These are phyloP conservation scores for Candoia aspera DNA, from an alignment of 2,113 vertebrate species.

Conservation along the genomic window DNA sequence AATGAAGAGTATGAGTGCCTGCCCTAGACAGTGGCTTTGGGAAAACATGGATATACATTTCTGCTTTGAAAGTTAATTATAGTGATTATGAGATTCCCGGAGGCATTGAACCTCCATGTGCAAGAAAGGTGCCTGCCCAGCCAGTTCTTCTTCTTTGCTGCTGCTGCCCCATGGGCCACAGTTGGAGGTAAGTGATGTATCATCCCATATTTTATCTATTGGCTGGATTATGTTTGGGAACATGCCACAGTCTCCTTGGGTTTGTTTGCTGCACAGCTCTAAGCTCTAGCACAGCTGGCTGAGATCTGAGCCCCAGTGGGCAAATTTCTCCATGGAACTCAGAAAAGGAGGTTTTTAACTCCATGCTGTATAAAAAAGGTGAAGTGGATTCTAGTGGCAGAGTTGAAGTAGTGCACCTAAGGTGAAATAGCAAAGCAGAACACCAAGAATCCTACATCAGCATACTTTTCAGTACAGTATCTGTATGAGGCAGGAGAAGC, in stretches of 20 bases:
- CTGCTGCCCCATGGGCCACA: not conserved
- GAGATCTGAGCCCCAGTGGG: not conserved
- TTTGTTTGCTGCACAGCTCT: not conserved
- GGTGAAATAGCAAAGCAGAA: not conserved
- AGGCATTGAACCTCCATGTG: constrained; percentile 3
- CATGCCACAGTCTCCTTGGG: not conserved
- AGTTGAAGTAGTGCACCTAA: not conserved
- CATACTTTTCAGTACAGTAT: not conserved
- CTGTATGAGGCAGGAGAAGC: not conserved
- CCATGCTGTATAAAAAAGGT: not conserved
- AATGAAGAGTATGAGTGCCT: not conserved
- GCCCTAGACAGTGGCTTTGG: not conserved
- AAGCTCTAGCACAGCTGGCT: not conserved
- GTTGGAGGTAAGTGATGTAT: not conserved
- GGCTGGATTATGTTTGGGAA: not conserved
- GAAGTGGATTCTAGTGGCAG: not conserved
- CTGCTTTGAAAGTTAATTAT: not conserved
- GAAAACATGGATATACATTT: not conserved
- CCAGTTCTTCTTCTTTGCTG: not conserved
- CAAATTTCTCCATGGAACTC: not conserved
- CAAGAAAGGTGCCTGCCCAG: not conserved
- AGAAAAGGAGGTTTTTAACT: not conserved
- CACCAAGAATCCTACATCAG: not conserved
- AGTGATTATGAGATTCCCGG: not conserved
- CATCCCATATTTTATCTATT: constrained; percentile 7